These are phyloP conservation scores for Syrphus vitripennis DNA, from an alignment of 2,888 invertebrate genomes.

Conservation along the genomic window DNA sequence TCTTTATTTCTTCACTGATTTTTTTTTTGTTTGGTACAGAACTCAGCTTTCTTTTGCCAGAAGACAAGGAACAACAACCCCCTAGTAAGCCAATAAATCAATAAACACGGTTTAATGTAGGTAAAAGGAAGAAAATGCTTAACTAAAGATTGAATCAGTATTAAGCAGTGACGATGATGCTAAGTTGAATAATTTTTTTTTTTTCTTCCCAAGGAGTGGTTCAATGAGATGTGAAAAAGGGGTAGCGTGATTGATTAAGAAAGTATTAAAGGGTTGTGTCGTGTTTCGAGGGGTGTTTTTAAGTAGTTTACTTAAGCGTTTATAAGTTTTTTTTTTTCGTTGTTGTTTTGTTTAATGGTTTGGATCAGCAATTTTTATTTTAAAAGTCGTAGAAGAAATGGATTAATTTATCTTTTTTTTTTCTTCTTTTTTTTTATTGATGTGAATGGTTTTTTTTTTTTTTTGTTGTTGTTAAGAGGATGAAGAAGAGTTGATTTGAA, in stretches of 20 bases:
- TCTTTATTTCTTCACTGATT: neutral
- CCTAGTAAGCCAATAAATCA: slow-evolving; percentile 48
- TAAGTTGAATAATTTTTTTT: slow-evolving; percentile 45
- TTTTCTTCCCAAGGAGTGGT: slow-evolving; percentile 12
- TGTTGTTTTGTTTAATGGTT: slow-evolving; percentile 8
- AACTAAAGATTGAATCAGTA: slow-evolving; percentile 48
- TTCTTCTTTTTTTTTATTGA: neutral
- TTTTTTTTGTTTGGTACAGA: neutral
- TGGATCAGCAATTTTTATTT: slow-evolving; percentile 29
- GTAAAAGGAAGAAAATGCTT: slow-evolving; percentile 32
- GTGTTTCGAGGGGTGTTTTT: slow-evolving; percentile 24
- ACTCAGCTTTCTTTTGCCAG: neutral
- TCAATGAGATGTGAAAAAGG: slow-evolving; percentile 1
- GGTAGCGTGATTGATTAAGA: slow-evolving; percentile 40
- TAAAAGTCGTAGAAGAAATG: neutral
- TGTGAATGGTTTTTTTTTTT: neutral
- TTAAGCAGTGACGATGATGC: slow-evolving; percentile 20
- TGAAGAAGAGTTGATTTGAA: neutral
- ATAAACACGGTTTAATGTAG: slow-evolving; percentile 53
- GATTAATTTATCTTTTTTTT: slow-evolving; percentile 11
- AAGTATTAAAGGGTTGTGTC: slow-evolving; percentile 20
- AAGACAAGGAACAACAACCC: neutral
- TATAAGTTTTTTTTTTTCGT: neutral
- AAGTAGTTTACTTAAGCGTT: slow-evolving; percentile 30
- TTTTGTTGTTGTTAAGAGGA: neutral